Percentiles rank a stretch among this genome's conserved stretches.
Conservation (phyloP, 2,797 vertebrate species). For the Chelon auratus region DNA sequence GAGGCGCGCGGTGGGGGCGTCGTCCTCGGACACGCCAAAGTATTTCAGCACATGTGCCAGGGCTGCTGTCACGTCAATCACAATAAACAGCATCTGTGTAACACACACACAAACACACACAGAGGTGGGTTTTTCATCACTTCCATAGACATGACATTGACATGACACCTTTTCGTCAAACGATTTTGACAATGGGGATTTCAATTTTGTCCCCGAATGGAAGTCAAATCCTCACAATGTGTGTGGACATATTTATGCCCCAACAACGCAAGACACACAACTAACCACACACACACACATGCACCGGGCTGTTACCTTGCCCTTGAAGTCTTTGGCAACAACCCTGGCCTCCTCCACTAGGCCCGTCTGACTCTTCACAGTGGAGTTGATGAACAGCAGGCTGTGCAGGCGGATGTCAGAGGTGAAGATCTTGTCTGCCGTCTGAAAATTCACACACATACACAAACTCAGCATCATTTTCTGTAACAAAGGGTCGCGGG, state of each 20-base stretch:
- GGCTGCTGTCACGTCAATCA: slow-evolving; percentile 82
- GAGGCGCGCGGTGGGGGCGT: slow-evolving; percentile 85
- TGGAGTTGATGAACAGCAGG: slow-evolving; percentile 91
- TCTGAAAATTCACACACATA: slow-evolving; percentile 74
- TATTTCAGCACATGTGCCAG: slow-evolving; percentile 84
- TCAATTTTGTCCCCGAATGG: no score
- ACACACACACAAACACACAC: slow-evolving; percentile 32
- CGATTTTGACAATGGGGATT: no score
- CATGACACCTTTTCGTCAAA: no score
- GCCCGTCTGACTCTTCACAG: slow-evolving; percentile 70
- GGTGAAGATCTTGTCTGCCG: slow-evolving; percentile 86
- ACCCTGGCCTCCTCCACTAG: slow-evolving; percentile 71
- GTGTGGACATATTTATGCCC: no score
- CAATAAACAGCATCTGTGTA: slow-evolving; percentile 88
- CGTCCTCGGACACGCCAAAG: slow-evolving; percentile 83
- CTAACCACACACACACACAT: slow-evolving; percentile 2
- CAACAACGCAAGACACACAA: not conserved
- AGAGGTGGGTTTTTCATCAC: not conserved
- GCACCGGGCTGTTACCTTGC: slow-evolving; percentile 81
- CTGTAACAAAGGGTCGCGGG: no score
- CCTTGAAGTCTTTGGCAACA: slow-evolving; percentile 84
- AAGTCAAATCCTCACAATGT: no score
- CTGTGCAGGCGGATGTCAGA: slow-evolving; percentile 87
- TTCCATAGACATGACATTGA: no score
- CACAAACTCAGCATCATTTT: not conserved